A percentile compares a stretch with the other conserved stretches of the same genome.
phyloP scores from a whole-genome alignment of 2,888 invertebrate species.

The Hesperia comma region DNA sequence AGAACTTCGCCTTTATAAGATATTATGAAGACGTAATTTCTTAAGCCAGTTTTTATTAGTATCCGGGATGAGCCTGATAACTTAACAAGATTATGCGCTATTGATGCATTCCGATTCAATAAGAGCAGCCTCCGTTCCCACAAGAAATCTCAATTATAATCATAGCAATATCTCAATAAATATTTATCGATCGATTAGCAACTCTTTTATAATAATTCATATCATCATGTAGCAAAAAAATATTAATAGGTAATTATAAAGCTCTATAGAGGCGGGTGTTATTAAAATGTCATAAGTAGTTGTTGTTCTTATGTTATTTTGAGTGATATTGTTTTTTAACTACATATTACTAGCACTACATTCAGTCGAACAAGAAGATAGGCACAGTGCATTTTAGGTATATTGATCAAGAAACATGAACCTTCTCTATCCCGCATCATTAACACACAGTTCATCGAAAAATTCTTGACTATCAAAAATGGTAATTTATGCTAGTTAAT shows the following conservation, averaged over 20 bases:
- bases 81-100: slow-evolving; percentile 24
- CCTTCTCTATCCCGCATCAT: no score
- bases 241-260: slow-evolving; percentile 26
- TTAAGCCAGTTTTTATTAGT: slow-evolving; percentile 1
- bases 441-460: no score
- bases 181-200: slow-evolving; percentile 29
- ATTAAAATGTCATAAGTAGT: background rate
- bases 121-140: slow-evolving; percentile 25
- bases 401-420: no score
- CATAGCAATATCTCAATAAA: slow-evolving; percentile 24
- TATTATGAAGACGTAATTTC: background rate
- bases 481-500: no score
- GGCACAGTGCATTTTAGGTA: no score
- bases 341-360: no score
- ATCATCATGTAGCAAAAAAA: slow-evolving; percentile 19
- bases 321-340: background rate
- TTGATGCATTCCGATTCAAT: slow-evolving; percentile 36
- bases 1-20: background rate
- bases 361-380: no score
- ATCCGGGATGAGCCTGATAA: slow-evolving; percentile 31
- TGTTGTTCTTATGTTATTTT: background rate
- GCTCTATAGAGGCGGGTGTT: background rate
- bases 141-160: slow-evolving; percentile 16
- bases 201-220: slow-evolving; percentile 21
- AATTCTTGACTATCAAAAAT: no score